A percentile compares a stretch with the other conserved stretches of the same genome.
These are phyloP conservation scores for Diarsia dahlii DNA, from an alignment of 2,888 invertebrate species.

Conservation along the genomic window DNA sequence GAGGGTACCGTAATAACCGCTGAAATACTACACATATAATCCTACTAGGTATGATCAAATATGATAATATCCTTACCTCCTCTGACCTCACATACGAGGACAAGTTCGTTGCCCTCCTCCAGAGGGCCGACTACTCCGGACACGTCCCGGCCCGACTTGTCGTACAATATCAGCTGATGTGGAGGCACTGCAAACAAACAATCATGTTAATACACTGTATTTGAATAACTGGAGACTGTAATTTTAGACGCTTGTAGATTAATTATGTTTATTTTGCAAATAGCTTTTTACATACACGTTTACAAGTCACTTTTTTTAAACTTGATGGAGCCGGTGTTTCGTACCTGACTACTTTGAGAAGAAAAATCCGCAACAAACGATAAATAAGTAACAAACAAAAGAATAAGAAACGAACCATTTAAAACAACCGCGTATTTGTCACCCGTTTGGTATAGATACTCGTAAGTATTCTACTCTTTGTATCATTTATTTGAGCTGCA, in stretches of 20 bases:
- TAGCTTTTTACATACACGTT: too few relatives aligned
- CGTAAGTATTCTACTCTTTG: too few relatives aligned
- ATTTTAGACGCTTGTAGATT: background rate
- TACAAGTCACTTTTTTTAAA: too few relatives aligned
- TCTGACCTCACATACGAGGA: constrained; percentile 96
- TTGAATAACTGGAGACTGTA: background rate
- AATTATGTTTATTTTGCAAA: too few relatives aligned
- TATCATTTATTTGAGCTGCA: too few relatives aligned
- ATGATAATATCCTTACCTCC: constrained; percentile 93
- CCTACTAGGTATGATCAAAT: constrained; percentile 15
- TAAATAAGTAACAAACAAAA: background rate
- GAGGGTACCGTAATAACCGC: background rate
- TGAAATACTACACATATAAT: background rate
- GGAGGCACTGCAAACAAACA: constrained; percentile 94
- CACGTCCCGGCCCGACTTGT: constrained; percentile 95
- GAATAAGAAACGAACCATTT: background rate
- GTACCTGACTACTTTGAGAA: too few relatives aligned
- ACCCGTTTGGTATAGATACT: too few relatives aligned
- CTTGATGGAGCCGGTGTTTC: too few relatives aligned
- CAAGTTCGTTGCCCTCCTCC: constrained; percentile 95
- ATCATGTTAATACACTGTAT: constrained; percentile 1
- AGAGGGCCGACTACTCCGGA: constrained; percentile 95
- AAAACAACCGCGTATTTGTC: background rate
- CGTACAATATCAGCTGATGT: constrained; percentile 95
- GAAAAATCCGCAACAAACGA: too few relatives aligned